A percentile compares a stretch with the other conserved stretches of the same genome.
phyloP scores from a whole-genome alignment of 2,113 vertebrate species.

The Galemys pyrenaicus region DNA sequence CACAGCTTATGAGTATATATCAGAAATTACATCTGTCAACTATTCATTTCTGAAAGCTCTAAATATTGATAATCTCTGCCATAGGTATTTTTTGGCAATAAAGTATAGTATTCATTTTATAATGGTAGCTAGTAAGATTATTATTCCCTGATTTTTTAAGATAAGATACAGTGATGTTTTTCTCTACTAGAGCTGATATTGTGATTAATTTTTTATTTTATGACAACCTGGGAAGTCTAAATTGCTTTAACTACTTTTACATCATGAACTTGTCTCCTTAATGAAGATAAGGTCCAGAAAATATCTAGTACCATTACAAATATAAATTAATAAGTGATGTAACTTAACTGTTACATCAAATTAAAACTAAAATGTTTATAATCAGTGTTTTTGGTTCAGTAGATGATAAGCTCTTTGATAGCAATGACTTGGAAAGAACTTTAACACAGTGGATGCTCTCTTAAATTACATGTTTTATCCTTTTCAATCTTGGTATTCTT shows the following conservation, averaged over 20 bases:
- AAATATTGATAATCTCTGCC: conserved; percentile 28
- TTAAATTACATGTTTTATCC: not conserved
- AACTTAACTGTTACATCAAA: not conserved
- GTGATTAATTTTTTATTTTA: conserved; percentile 59
- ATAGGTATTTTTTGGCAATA: conserved; percentile 36
- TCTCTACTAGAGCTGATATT: conserved; percentile 20
- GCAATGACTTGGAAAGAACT: not conserved
- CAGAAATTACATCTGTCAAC: conserved; percentile 29
- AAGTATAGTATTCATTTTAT: not conserved
- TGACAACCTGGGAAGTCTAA: conserved; percentile 10
- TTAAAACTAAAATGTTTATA: conserved; percentile 1
- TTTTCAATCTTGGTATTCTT: not conserved
- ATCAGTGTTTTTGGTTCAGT: not conserved
- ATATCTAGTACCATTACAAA: conserved; percentile 37
- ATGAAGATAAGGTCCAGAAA: conserved; percentile 33
- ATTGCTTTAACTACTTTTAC: conserved; percentile 11
- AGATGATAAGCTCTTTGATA: not conserved
- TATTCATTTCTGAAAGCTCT: conserved; percentile 43
- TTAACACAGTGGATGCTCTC: not conserved
- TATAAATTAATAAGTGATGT: conserved; percentile 26
- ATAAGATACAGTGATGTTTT: not conserved
- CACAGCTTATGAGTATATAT: conserved; percentile 22
- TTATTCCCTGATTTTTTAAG: not conserved
- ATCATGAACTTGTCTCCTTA: conserved; percentile 47
- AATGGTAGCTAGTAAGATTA: conserved; percentile 31